Percentiles rank a stretch among this genome's conserved stretches.
Conservation (phyloP, 2,113 vertebrate species). For the Melanotaenia duboulayi region DNA sequence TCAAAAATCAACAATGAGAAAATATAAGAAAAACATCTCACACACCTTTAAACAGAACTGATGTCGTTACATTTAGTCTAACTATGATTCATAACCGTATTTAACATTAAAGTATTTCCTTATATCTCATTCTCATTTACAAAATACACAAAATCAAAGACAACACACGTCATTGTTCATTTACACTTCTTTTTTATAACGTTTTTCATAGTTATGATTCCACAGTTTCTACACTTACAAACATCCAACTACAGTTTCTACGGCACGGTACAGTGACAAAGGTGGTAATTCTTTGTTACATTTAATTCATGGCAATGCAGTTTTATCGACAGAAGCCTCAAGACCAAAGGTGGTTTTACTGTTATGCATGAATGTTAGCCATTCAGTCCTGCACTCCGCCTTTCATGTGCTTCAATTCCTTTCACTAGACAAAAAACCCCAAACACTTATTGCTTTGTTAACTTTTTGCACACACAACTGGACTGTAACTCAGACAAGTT, state of each 20-base stretch:
- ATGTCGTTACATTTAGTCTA: constrained; percentile 77
- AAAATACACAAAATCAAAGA: constrained; percentile 85
- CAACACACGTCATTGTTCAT: constrained; percentile 81
- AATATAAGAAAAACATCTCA: constrained; percentile 72
- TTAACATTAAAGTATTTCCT: constrained; percentile 77
- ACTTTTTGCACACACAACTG: constrained; percentile 78
- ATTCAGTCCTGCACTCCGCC: constrained; percentile 22
- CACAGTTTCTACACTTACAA: constrained; percentile 86
- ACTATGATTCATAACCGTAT: constrained; percentile 78
- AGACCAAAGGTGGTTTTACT: constrained; percentile 67
- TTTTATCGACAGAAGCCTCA: constrained; percentile 78
- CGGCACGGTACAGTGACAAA: constrained; percentile 87
- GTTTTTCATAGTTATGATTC: constrained; percentile 76
- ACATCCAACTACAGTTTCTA: constrained; percentile 92
- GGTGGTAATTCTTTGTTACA: constrained; percentile 80
- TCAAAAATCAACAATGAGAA: constrained; percentile 66
- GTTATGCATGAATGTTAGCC: constrained; percentile 63
- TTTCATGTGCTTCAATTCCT: background rate
- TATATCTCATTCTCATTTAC: constrained; percentile 83
- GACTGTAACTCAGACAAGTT: constrained; percentile 67
- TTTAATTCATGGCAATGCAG: constrained; percentile 78
- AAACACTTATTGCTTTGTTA: constrained; percentile 85
- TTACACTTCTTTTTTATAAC: constrained; percentile 68
- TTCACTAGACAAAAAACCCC: constrained; percentile 63
- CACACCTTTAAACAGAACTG: constrained; percentile 78